phyloP scores from a whole-genome alignment of 2,113 vertebrate species.

The Donacobius atricapilla region DNA sequence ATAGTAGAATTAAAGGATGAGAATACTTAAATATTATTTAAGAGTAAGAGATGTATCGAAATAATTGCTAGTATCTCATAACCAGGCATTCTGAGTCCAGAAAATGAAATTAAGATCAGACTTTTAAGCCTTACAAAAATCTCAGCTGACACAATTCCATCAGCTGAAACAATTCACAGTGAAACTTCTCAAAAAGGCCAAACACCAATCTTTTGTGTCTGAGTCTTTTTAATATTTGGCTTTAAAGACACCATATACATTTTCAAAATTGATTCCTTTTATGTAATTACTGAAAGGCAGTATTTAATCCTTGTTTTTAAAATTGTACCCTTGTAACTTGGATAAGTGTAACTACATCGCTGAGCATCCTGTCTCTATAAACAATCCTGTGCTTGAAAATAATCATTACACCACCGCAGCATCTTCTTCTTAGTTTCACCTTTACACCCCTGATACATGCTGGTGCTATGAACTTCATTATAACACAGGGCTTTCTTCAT shows the following conservation, averaged over 20 bases:
- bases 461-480: not conserved
- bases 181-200: not conserved
- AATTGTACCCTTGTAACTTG: not conserved
- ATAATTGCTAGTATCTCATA: not conserved
- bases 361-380: not conserved
- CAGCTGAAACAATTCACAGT: not conserved
- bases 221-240: not conserved
- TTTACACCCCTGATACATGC: not conserved
- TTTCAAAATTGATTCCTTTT: not conserved
- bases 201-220: not conserved
- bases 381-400: not conserved
- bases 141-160: not conserved
- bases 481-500: not conserved
- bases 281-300: not conserved
- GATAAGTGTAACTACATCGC: not conserved
- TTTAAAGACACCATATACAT: not conserved
- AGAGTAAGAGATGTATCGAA: not conserved
- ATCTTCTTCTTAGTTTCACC: not conserved
- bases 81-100: not conserved
- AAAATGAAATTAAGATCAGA: not conserved
- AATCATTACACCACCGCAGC: not conserved
- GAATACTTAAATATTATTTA: not conserved
- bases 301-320: not conserved
- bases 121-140: not conserved
- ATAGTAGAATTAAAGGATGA: not conserved